These are phyloP conservation scores for Rhombomys opimus DNA, from an alignment of 2,113 vertebrate genomes.

Conservation along the genomic window DNA sequence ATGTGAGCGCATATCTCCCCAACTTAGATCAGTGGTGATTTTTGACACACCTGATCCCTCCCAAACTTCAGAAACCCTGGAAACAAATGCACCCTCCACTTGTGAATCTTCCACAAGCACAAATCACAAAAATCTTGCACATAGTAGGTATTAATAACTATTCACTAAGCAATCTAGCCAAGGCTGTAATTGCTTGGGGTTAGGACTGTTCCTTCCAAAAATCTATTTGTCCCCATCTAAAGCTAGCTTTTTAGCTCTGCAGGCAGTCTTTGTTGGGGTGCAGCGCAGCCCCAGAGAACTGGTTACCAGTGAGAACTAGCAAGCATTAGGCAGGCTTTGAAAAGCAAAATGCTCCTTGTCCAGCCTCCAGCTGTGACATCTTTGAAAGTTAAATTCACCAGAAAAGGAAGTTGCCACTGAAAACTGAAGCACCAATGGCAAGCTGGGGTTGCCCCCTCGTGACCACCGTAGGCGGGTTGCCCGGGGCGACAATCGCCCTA, in stretches of 20 bases:
- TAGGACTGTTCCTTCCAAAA: background rate
- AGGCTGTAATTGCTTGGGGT: background rate
- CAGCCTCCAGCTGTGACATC: constrained; percentile 58
- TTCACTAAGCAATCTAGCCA: background rate
- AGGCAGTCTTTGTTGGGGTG: background rate
- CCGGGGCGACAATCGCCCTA: background rate
- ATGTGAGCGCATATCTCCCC: no score
- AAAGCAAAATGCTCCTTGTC: constrained; percentile 17
- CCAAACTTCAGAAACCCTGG: background rate
- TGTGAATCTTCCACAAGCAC: background rate
- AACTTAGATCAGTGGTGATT: background rate
- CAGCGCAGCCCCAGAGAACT: background rate
- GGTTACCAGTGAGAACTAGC: background rate
- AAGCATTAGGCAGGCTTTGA: background rate
- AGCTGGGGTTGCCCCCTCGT: background rate
- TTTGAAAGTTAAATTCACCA: constrained; percentile 44
- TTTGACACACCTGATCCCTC: background rate
- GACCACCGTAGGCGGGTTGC: background rate
- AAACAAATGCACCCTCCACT: background rate
- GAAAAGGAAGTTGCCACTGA: constrained; percentile 48
- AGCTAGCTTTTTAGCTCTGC: background rate
- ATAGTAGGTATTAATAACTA: background rate
- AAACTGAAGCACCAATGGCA: constrained; percentile 30
- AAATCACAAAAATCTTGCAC: background rate
- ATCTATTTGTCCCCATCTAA: background rate